Evolutionary conservation across 1,140 invertebrate genomes (phyloP), one percentile per base, ranked within the genome.

Genomic region (Metopolophium dirhodum): DNA sequence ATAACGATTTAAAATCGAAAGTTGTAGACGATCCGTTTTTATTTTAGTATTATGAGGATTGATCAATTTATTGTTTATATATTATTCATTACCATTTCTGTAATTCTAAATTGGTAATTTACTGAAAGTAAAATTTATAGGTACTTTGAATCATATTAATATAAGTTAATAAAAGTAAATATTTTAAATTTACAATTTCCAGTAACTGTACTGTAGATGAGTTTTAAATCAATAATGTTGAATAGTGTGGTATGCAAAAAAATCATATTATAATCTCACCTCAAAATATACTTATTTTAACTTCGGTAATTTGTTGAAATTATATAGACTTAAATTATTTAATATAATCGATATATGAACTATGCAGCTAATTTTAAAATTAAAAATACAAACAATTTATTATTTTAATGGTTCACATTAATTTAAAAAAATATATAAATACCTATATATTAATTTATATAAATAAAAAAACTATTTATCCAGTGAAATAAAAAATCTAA

Each of bases 201-300:
- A 77, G 4, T 77, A 77, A n/a, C 30, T 18, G n/a, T n/a, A n/a
- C 11, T 18, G 0, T 0, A n/a, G 18, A 6, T n/a, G 1, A n/a
- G 4, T 77, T n/a, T 77, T 77, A 77, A n/a, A 77, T 77, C 61
- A 77, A 77, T 77, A 0, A 68, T 77, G n/a, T n/a, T n/a, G n/a
- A n/a, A 77, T n/a, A 68, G 30, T 68, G 61, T 68, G 11, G n/a
- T 18, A n/a, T 68, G 30, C 30, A 14, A 77, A 18, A n/a, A 68
- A n/a, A 30, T 77, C 61, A 14, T n/a, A 14, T 77, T 6, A n/a
- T 6, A n/a, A 20, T n/a, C 14, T n/a, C 11, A n/a, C 14, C 30
- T n/a, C 30, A 14, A 0, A 18, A n/a, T 18, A 18, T 14, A n/a
- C 1, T n/a, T 4, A n/a, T 68, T n/a, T 68, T 1, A 68, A 68